Percentiles rank a stretch among this genome's conserved stretches.
Evolutionary conservation across 2,113 vertebrate species (phyloP).

Genomic region (Toxotes chatareus): DNA sequence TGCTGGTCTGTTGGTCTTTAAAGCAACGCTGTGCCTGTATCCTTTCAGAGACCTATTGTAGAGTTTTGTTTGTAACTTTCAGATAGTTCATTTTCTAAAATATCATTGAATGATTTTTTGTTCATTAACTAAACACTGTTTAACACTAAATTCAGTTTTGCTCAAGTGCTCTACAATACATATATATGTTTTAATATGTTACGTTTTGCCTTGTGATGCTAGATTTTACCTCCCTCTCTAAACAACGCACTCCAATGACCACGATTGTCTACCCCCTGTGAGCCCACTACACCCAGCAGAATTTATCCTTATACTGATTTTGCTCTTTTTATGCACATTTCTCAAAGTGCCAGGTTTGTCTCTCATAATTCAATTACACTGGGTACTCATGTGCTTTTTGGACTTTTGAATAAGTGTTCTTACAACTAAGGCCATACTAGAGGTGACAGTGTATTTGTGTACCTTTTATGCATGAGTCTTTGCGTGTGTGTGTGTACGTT

Average conservation of each 20-base stretch:
- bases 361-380: slow-evolving; percentile 52
- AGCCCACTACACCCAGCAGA: slow-evolving; percentile 49
- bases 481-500: slow-evolving; percentile 1
- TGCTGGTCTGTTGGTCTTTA: too few relatives aligned
- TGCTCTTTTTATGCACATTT: slow-evolving; percentile 57
- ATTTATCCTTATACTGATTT: slow-evolving; percentile 53
- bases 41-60: too few relatives aligned
- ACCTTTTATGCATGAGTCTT: slow-evolving; percentile 13
- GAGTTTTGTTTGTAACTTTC: too few relatives aligned
- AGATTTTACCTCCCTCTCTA: slow-evolving; percentile 4
- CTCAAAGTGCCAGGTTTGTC: slow-evolving; percentile 45
- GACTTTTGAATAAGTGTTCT: slow-evolving; percentile 36
- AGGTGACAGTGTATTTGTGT: slow-evolving; percentile 39
- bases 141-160: background rate
- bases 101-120: background rate
- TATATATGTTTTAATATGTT: slow-evolving; percentile 1
- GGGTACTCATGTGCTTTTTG: slow-evolving; percentile 46
- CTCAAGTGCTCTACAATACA: background rate
- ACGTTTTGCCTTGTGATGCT: background rate
- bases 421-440: slow-evolving; percentile 45
- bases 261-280: slow-evolving; percentile 51
- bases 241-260: slow-evolving; percentile 48
- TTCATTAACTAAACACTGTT: background rate
- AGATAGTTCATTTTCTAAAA: too few relatives aligned
- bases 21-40: too few relatives aligned